phyloP scores from a whole-genome alignment of 2,888 invertebrate genomes.

The Lottia gigantea region DNA sequence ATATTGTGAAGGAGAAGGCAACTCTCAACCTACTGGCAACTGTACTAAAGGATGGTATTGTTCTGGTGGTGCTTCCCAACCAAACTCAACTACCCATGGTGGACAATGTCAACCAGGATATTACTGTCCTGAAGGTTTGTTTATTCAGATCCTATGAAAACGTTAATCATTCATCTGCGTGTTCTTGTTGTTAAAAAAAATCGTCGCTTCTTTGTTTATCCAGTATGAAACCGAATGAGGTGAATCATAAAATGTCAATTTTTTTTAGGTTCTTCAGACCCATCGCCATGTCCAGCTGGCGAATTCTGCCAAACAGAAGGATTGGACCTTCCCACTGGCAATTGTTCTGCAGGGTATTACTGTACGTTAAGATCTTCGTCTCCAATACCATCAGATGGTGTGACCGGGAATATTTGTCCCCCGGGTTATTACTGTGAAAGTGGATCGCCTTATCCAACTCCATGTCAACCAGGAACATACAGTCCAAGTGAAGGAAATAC shows the following conservation, averaged over 20 bases:
- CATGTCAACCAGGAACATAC: slow-evolving; percentile 58
- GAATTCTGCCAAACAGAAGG: slow-evolving; percentile 57
- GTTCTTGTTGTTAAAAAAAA: too few species aligned
- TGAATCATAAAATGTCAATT: neutral
- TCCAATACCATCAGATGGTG: slow-evolving; percentile 47
- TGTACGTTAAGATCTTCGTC: slow-evolving; percentile 46
- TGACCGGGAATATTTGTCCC: slow-evolving; percentile 55
- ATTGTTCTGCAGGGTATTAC: slow-evolving; percentile 61
- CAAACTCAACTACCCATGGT: slow-evolving; percentile 56
- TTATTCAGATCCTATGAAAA: neutral
- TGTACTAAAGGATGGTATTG: slow-evolving; percentile 62
- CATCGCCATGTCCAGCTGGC: slow-evolving; percentile 58
- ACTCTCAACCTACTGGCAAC: slow-evolving; percentile 54
- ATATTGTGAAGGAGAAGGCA: slow-evolving; percentile 61
- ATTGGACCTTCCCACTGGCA: slow-evolving; percentile 51
- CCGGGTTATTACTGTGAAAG: slow-evolving; percentile 53
- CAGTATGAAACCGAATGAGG: too few species aligned
- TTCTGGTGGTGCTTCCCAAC: slow-evolving; percentile 47
- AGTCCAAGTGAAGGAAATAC: slow-evolving; percentile 47
- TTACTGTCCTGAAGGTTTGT: slow-evolving; percentile 60
- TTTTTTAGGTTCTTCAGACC: slow-evolving; percentile 53
- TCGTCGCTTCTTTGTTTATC: too few species aligned
- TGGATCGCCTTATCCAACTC: slow-evolving; percentile 46
- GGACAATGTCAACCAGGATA: slow-evolving; percentile 57
- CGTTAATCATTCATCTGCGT: too few species aligned